These are phyloP conservation scores for Hemibagrus guttatus DNA, from an alignment of 2,797 vertebrate species.

Conservation along the genomic window DNA sequence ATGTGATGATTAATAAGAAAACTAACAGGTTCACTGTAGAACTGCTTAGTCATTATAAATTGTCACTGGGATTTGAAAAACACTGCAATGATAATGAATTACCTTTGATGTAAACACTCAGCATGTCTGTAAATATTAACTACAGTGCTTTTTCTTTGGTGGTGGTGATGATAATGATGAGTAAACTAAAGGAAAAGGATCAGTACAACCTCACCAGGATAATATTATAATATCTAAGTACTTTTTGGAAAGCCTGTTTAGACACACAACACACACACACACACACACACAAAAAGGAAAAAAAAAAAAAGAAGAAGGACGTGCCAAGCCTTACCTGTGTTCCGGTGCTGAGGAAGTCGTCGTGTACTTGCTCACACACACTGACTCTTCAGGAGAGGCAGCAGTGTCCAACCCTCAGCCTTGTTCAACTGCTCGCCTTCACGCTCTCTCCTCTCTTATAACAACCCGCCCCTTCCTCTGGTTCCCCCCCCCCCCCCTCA, in stretches of 20 bases:
- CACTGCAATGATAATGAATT: conserved; percentile 4
- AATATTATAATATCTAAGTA: background rate
- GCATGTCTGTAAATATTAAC: background rate
- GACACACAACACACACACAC: background rate
- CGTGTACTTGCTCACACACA: conserved; percentile 43
- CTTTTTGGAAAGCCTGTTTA: background rate
- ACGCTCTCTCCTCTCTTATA: conserved; percentile 75
- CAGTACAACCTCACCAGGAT: too few species aligned
- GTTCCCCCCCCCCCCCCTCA: conserved; percentile 66
- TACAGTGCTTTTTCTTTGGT: background rate
- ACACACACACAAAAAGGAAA: background rate
- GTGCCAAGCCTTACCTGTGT: conserved; percentile 53
- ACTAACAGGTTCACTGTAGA: conserved; percentile 26
- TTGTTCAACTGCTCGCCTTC: conserved; percentile 74
- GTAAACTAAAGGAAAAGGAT: background rate
- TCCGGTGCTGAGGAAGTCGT: conserved; percentile 45
- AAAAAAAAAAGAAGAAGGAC: background rate
- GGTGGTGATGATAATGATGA: background rate
- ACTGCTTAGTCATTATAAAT: conserved; percentile 39
- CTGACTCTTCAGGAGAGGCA: conserved; percentile 47
- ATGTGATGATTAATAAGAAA: background rate
- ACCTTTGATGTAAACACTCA: background rate
- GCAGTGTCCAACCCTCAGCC: conserved; percentile 72
- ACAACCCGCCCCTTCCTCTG: conserved; percentile 74
- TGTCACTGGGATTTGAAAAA: background rate